These are phyloP conservation scores for Heloderma charlesbogerti DNA, from an alignment of 2,113 vertebrate species.

Conservation along the genomic window DNA sequence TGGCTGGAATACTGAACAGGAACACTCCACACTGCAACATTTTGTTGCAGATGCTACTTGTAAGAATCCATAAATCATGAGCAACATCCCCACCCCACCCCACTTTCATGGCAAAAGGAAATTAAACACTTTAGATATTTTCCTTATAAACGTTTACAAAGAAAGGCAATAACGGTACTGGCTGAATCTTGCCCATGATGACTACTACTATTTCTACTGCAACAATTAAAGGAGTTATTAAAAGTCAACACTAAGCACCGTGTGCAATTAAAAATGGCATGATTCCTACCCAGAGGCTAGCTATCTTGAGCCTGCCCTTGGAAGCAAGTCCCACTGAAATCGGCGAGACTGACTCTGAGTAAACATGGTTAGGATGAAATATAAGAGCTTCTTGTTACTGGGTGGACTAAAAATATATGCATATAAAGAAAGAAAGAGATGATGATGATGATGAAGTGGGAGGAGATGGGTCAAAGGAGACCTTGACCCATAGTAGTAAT, in stretches of 20 bases:
- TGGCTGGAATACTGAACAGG: background rate
- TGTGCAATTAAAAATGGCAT: background rate
- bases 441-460: background rate
- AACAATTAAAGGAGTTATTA: background rate
- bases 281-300: background rate
- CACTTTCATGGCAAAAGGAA: background rate
- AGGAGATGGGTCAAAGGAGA: background rate
- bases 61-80: background rate
- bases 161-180: background rate
- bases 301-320: background rate
- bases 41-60: background rate
- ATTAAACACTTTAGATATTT: background rate
- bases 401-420: background rate
- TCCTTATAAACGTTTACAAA: background rate
- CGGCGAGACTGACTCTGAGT: background rate
- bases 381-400: too few species aligned
- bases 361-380: background rate
- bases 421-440: too few species aligned
- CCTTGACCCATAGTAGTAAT: background rate
- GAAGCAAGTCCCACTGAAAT: background rate
- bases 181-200: background rate
- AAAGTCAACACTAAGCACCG: background rate
- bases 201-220: background rate
- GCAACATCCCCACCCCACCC: background rate
- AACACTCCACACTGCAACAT: background rate